phyloP scores from a whole-genome alignment of 2,113 vertebrate genomes.

The Datnioides undecimradiatus region DNA sequence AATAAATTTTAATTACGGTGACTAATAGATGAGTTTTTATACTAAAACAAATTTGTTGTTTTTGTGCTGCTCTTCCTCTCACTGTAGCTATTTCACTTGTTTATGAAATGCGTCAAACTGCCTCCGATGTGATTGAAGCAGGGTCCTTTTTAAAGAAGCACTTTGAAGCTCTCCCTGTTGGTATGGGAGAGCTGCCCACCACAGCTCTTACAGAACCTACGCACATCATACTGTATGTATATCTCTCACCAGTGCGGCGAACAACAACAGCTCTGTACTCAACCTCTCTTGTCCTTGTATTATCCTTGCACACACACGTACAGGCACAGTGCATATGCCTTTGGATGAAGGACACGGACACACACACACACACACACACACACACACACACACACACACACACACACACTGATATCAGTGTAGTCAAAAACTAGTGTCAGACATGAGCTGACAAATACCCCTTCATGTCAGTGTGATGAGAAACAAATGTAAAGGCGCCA shows the following conservation, averaged over 20 bases:
- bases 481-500: conserved; percentile 1
- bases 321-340: neutral
- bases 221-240: conserved; percentile 62
- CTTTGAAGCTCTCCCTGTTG: conserved; percentile 65
- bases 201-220: conserved; percentile 61
- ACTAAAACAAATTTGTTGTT: neutral
- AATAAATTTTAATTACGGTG: neutral
- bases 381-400: neutral
- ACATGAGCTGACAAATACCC: neutral
- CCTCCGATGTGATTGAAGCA: conserved; percentile 53
- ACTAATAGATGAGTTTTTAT: neutral
- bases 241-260: conserved; percentile 21
- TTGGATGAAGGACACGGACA: conserved; percentile 15
- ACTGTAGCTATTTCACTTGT: conserved; percentile 17
- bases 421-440: neutral
- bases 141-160: conserved; percentile 53
- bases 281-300: conserved; percentile 31
- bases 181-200: conserved; percentile 60
- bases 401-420: neutral
- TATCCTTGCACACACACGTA: conserved; percentile 16
- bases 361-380: neutral
- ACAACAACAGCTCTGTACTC: conserved; percentile 41
- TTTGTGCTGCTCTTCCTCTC: neutral
- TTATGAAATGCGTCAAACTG: conserved; percentile 53
- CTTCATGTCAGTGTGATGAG: neutral